A percentile compares a stretch with the other conserved stretches of the same genome.
Conservation (phyloP, 2,113 vertebrate genomes). For the Psephotus haematonotus region DNA sequence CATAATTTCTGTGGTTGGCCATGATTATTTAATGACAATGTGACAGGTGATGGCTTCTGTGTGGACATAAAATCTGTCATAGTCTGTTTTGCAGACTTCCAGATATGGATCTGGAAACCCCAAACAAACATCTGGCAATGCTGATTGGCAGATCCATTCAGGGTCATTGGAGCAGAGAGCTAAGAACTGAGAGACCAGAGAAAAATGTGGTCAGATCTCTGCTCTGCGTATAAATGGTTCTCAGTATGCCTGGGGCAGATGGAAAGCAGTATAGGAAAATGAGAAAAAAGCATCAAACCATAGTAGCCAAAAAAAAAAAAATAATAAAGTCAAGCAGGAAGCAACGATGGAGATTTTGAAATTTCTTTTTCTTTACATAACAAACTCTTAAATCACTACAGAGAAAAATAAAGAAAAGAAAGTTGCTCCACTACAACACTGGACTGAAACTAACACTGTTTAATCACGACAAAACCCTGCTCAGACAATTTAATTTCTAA, state of each 20-base stretch:
- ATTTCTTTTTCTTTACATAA: background rate
- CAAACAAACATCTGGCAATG: background rate
- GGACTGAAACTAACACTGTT: background rate
- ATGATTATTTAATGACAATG: background rate
- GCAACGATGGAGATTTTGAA: background rate
- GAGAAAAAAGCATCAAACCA: background rate
- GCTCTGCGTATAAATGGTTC: background rate
- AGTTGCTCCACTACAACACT: background rate
- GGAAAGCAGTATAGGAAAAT: background rate
- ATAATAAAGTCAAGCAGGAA: background rate
- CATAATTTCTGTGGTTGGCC: background rate
- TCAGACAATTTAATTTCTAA: background rate
- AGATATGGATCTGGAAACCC: background rate
- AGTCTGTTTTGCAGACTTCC: background rate
- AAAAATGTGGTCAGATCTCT: background rate
- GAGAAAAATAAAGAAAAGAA: background rate
- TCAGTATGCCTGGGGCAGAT: background rate
- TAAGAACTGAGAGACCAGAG: background rate
- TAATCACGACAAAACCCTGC: background rate
- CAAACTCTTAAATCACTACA: background rate
- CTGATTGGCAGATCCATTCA: background rate
- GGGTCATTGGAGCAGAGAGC: background rate
- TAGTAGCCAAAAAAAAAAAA: background rate
- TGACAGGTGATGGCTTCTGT: background rate
- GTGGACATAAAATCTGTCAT: background rate